Percentiles rank a stretch among this genome's conserved stretches.
Conservation (phyloP, 2,888 invertebrate genomes). For the Eulithis prunata region DNA sequence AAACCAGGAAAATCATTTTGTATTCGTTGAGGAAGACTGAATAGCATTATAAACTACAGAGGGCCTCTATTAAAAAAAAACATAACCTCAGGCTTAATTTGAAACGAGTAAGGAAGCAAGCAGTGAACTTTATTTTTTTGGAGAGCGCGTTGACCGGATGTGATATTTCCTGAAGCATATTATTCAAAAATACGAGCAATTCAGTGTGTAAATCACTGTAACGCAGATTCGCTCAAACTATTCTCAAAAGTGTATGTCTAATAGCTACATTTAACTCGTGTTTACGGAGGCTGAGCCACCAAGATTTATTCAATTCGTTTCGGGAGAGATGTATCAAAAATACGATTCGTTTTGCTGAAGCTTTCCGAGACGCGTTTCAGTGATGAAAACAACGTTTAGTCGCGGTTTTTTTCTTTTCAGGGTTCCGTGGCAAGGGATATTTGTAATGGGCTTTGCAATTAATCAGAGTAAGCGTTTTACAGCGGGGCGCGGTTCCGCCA, state of each 20-base stretch:
- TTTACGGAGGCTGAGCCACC: slow-evolving; percentile 27
- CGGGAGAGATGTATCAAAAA: slow-evolving; percentile 55
- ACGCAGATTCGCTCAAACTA: slow-evolving; percentile 26
- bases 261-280: slow-evolving; percentile 20
- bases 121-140: background rate
- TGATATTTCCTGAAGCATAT: background rate
- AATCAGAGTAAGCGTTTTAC: slow-evolving; percentile 78
- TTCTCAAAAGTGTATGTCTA: slow-evolving; percentile 27
- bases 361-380: slow-evolving; percentile 30
- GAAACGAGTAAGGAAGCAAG: no score
- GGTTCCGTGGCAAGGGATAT: slow-evolving; percentile 36
- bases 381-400: slow-evolving; percentile 58
- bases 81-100: no score
- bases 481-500: slow-evolving; percentile 65
- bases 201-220: slow-evolving; percentile 18
- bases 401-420: slow-evolving; percentile 52
- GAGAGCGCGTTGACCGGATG: background rate
- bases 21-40: no score
- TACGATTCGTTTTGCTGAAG: slow-evolving; percentile 53
- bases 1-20: no score
- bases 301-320: slow-evolving; percentile 60
- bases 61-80: no score
- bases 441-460: slow-evolving; percentile 56
- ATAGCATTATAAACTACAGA: no score
- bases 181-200: background rate